Base-by-base conservation (phyloP, 53 echinoderm and acorn worm species). In the Luidia sarsii region DNA sequence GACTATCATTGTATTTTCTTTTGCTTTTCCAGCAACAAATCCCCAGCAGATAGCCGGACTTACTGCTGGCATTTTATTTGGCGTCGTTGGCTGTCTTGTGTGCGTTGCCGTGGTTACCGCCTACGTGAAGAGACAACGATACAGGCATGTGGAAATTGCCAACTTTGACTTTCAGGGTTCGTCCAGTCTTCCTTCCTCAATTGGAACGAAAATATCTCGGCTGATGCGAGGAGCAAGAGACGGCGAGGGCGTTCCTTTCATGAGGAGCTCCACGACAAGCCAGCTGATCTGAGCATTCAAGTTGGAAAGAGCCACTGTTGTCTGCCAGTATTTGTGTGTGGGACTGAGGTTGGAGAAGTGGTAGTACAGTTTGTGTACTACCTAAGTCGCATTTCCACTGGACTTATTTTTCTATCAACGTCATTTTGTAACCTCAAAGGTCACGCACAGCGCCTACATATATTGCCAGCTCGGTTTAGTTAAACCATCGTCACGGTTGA, bases 91-190 rank as follows among this genome's bases (percentile, higher is more conserved):
- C 36, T 81, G 83, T 54, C 0, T 80, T 15, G 73, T 91, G 22
- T 80, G 71, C 37, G 59, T 93, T 5, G 83, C 34, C 0, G 49
- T 89, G 0, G 57, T 92, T 39, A 45, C 82, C 9, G 89, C 69
- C 45, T 84, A 91, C 19, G 60, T 94, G 24, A 83, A 75, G 23
- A 83, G 57, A 55, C 64, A 79, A n/a, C 53, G 67, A 16, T 56
- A 63, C 55, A 35, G 65, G 43, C 87, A 91, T 16, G 87, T 99
- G 4, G 99, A 99, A 70, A 91, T 99, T 16, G 99, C 99, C n/a
- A 84, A 99, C 82, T 99, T 99, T 87, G 94, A 99, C 87, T 99
- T 99, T 69, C 82, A 93, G 60, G 46, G 65, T 11, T 10, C 31
- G 16, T 10, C 39, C 0, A 28, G 27, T 20, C 28, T 65, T 1